phyloP scores from a whole-genome alignment of 2,113 vertebrate genomes.

The Sprattus sprattus region DNA sequence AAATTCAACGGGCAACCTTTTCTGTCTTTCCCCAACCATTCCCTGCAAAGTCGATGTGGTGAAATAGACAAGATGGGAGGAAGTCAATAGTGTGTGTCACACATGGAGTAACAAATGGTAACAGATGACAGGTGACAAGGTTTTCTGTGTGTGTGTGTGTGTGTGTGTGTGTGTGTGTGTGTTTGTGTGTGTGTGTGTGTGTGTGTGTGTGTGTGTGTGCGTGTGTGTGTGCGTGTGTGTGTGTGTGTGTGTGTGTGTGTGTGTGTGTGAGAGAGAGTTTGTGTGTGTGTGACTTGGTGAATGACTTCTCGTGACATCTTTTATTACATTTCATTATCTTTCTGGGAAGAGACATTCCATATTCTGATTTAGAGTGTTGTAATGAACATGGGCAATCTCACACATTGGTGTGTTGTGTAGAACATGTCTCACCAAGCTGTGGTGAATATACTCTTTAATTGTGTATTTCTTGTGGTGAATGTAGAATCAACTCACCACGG shows the following conservation, averaged over 20 bases:
- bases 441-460: not conserved
- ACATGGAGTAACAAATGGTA: not conserved
- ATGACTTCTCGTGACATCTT: too few species aligned
- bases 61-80: constrained; percentile 16
- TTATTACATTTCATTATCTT: too few species aligned
- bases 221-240: not conserved
- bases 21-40: not conserved
- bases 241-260: not conserved
- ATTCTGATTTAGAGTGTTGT: too few species aligned
- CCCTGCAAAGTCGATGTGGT: constrained; percentile 17
- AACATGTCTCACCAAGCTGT: too few species aligned
- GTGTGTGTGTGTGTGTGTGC: not conserved
- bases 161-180: constrained; percentile 17
- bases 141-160: constrained; percentile 12
- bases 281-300: not conserved
- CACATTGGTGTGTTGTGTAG: too few species aligned
- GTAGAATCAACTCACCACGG: not conserved
- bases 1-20: constrained; percentile 41
- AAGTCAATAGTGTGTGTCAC: constrained; percentile 31
- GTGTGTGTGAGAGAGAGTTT: too few species aligned
- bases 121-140: not conserved
- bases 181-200: not conserved
- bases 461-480: not conserved
- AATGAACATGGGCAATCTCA: too few species aligned
- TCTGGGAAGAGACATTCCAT: too few species aligned